Percentiles rank a stretch among this genome's conserved stretches.
Evolutionary conservation across 2,888 invertebrate species (phyloP).

Genomic region (Stegophylla sp.): DNA sequence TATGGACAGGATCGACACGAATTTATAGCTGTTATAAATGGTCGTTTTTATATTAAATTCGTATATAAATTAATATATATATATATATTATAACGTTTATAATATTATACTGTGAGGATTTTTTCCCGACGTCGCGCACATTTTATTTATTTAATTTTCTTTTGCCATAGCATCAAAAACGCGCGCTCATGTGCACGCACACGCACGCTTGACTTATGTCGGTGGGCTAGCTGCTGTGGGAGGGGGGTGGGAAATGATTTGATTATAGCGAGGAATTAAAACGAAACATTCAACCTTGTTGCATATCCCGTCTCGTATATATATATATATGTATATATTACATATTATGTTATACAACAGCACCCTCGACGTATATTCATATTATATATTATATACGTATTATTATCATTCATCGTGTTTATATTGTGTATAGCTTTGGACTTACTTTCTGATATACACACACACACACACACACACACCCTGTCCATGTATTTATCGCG

Average conservation of each 20-base stretch:
- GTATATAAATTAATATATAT: too few species aligned
- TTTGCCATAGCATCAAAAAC: too few species aligned
- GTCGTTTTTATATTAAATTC: not conserved
- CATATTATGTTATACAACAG: conserved; percentile 11
- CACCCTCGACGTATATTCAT: conserved; percentile 20
- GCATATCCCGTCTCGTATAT: not conserved
- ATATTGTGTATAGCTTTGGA: not conserved
- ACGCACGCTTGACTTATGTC: not conserved
- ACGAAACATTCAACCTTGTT: conserved; percentile 1
- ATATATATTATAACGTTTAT: not conserved
- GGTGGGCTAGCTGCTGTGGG: not conserved
- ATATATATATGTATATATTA: too few species aligned
- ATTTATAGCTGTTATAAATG: too few species aligned
- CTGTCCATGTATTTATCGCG: not conserved
- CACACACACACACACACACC: not conserved
- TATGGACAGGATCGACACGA: too few species aligned
- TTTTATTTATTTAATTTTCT: too few species aligned
- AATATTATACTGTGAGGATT: not conserved
- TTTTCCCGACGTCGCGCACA: not conserved
- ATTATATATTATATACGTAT: too few species aligned
- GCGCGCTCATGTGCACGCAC: not conserved
- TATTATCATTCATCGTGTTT: not conserved
- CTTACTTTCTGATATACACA: not conserved
- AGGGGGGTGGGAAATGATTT: not conserved
- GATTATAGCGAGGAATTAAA: conserved; percentile 19